Base-by-base conservation (phyloP, 2,113 vertebrate genomes). In the Oryzias melastigma region DNA sequence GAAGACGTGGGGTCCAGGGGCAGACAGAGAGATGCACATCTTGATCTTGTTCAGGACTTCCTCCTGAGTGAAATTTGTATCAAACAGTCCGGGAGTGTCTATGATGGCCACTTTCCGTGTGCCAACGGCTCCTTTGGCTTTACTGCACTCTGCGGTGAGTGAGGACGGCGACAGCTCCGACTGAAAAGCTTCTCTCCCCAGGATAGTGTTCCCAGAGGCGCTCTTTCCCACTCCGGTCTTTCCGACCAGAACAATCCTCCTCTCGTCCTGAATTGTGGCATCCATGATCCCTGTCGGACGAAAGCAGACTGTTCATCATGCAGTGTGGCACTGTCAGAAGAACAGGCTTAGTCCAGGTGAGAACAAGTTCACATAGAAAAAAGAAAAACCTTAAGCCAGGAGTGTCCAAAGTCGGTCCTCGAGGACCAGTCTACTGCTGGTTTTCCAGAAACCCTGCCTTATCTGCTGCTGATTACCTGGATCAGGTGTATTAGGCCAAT, bases 31-130 rank as follows among this genome's bases (percentile, higher is more conserved):
- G 47, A 83, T 67, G 17, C 84, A 89, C 41, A 50, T 69, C 27
- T 14, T 53, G 0, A 89, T 85, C 78, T 79, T 78, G 5, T 4
- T 65, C 7, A 2, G 0, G 0, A 71, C 86, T 7, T 87, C 73
- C 0, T 55, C 66, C 14, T 83, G 50, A 0, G 5, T 16, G 3
- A 29, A 14, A 1, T 77, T 52, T 0, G 85, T 85, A 66, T 91
- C 81, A n/a, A 90, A 91, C n/a, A 92, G 66, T 1, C 84, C 88
- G 0, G 90, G 88, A 0, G 80, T 92, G 19, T 92, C 89, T 0
- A 90, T 74, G 0, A 90, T 44, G 0, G 87, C 46, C 0, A 92
- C 7, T 0, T 62, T 47, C 14, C 17, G 70, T 1, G 55, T 70
- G 0, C 8, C 45, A 3, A 87, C 62, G 0, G 0, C 3, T 2